phyloP scores from a whole-genome alignment of 2,888 invertebrate species.

The Gonocerus acuteangulatus region DNA sequence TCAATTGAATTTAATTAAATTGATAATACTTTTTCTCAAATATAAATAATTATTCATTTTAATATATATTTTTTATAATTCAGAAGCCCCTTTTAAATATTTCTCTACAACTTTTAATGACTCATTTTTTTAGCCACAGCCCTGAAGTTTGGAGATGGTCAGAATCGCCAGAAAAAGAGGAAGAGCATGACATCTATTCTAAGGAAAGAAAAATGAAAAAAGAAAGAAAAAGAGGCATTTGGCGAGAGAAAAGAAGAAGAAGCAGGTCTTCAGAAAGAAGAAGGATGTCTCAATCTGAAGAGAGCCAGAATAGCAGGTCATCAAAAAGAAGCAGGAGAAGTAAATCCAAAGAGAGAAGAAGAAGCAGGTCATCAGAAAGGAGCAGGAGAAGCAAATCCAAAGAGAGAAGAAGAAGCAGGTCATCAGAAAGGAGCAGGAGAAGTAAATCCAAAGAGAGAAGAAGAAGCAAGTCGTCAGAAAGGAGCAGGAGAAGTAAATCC shows the following conservation, averaged over 20 bases:
- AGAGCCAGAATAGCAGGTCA: conserved; percentile 46
- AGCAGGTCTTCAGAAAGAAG: background rate
- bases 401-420: background rate
- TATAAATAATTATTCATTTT: too few species aligned
- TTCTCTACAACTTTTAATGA: too few species aligned
- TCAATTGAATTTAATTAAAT: too few species aligned
- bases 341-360: too few species aligned
- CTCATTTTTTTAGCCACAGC: conserved; percentile 5
- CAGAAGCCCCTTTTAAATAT: too few species aligned
- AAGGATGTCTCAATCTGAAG: conserved; percentile 42
- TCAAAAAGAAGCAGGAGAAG: background rate
- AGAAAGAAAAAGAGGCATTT: background rate
- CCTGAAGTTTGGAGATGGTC: conserved; percentile 26
- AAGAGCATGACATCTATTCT: background rate
- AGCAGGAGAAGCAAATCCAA: background rate
- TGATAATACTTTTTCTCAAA: too few species aligned
- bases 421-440: conserved; percentile 4
- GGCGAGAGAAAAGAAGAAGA: conserved; percentile 4
- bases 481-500: background rate
- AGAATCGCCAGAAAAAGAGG: conserved; percentile 26
- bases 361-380: background rate
- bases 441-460: conserved; percentile 47
- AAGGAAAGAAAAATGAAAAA: conserved; percentile 8
- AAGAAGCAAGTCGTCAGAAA: background rate
- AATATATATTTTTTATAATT: too few species aligned